Percentiles rank a stretch among this genome's conserved stretches.
phyloP scores from a whole-genome alignment of 2,113 vertebrate species.

The Scartelaos histophorus region DNA sequence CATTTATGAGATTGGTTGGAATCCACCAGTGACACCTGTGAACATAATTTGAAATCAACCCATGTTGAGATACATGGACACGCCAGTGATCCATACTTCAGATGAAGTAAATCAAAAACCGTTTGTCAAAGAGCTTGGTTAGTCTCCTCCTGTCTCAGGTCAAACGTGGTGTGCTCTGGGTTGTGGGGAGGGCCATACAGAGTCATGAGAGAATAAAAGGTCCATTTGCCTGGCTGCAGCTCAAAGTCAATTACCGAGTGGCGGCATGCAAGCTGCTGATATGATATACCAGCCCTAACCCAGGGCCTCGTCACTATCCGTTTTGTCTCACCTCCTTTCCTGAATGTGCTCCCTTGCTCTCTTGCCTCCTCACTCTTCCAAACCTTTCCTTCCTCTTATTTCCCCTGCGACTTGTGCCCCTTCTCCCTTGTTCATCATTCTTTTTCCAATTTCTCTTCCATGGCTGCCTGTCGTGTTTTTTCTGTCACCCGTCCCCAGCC shows the following conservation, averaged over 20 bases:
- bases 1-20: neutral
- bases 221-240: conserved; percentile 58
- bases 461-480: conserved; percentile 29
- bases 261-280: conserved; percentile 61
- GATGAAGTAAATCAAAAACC: conserved; percentile 8
- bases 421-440: conserved; percentile 50
- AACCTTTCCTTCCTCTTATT: conserved; percentile 48
- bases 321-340: conserved; percentile 64
- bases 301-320: conserved; percentile 48
- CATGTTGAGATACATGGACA: neutral
- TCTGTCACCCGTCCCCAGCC: conserved; percentile 32
- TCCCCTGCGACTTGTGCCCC: conserved; percentile 50
- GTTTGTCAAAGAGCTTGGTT: conserved; percentile 9
- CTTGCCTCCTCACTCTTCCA: conserved; percentile 5
- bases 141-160: conserved; percentile 26
- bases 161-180: conserved; percentile 38
- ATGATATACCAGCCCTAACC: conserved; percentile 59
- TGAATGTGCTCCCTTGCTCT: conserved; percentile 25
- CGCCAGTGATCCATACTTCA: neutral
- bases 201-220: conserved; percentile 44
- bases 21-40: neutral
- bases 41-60: neutral
- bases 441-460: conserved; percentile 44
- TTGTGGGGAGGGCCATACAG: conserved; percentile 20
- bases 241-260: conserved; percentile 62